Base-by-base conservation (phyloP, 2,797 vertebrate genomes). In the Podargus strigoides region DNA sequence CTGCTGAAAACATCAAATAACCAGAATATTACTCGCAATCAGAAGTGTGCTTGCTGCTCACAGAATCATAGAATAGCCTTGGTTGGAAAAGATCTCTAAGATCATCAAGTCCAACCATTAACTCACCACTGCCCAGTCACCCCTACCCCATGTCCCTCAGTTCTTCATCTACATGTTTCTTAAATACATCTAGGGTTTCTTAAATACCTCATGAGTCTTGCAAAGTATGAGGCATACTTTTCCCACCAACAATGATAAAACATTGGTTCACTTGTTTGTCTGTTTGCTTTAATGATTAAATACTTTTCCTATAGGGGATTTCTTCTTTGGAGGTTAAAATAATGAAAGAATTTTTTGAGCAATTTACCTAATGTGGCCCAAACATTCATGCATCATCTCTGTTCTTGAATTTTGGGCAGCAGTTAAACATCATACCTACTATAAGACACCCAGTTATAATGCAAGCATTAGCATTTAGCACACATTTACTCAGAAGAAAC, bases 381-480 rank as follows among this genome's bases (percentile, higher is more conserved):
- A 95, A 74, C 62, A 13, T 60, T 93, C 58, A 34, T 21, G 8
- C 12, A 53, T 86, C 16, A 53, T 49, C 80, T 89, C 84, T 82
- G 17, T 46, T 87, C 66, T 82, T 79, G 60, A 84, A 69, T 62
- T 53, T 23, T 70, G 72, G 64, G 67, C 10, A 19, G 34, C 36
- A 21, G 32, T 79, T 88, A 77, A 93, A 82, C 11, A 41, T 63
- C 44, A 37, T 23, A 34, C 32, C 24, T 70, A 36, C 78, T 67
- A 1, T 23, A 76, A 87, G 64, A 74, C 55, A 63, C 17, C 7
- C 32, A 27, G 62, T 89, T 76, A 67, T 42, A 69, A 79, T 52
- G 68, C 47, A 81, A 91, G 37, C 52, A 90, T 90, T 89, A 93
- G 74, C 89, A 91, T 93, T 87, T 91, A 91, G 28, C 70, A 77